These are phyloP conservation scores for Zygothrica quintamaculata DNA, from an alignment of 2,888 invertebrate genomes.

Conservation along the genomic window DNA sequence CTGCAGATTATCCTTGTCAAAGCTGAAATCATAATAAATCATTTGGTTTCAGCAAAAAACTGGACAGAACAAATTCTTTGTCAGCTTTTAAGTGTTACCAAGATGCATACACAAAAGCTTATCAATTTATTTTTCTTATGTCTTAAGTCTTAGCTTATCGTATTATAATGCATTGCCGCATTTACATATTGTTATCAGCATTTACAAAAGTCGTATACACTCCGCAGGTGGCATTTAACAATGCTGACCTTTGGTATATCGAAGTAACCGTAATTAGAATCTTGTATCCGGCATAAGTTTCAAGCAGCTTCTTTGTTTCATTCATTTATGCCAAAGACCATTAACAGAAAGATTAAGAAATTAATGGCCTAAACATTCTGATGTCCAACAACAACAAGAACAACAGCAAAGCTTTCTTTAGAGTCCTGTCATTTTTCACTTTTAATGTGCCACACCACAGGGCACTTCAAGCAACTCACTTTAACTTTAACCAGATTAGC, in stretches of 20 bases:
- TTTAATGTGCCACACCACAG: constrained; percentile 51
- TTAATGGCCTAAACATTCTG: constrained; percentile 52
- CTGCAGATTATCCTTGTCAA: constrained; percentile 58
- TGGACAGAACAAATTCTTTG: not conserved
- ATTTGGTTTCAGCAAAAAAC: constrained; percentile 27
- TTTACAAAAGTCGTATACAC: constrained; percentile 5
- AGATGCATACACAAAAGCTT: constrained; percentile 1
- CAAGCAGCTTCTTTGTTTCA: not conserved
- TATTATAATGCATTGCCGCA: not conserved
- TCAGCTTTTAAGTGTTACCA: not conserved
- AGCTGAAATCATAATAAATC: constrained; percentile 67
- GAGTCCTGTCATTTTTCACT: constrained; percentile 41
- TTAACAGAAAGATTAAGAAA: constrained; percentile 48
- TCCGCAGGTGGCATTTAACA: constrained; percentile 35
- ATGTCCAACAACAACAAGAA: too few species aligned
- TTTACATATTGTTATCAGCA: too few species aligned
- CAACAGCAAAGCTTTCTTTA: too few species aligned
- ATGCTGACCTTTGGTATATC: constrained; percentile 30
- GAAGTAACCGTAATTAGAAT: constrained; percentile 28
- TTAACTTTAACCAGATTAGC: not conserved
- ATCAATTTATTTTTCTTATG: constrained; percentile 15
- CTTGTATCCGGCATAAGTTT: not conserved
- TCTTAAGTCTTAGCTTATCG: constrained; percentile 1
- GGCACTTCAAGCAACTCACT: too few species aligned
- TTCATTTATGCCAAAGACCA: constrained; percentile 16